Percentiles rank a stretch among this genome's conserved stretches.
These are phyloP conservation scores for Trypoxylon attenuatum DNA, from an alignment of 2,888 invertebrate species.

Conservation along the genomic window DNA sequence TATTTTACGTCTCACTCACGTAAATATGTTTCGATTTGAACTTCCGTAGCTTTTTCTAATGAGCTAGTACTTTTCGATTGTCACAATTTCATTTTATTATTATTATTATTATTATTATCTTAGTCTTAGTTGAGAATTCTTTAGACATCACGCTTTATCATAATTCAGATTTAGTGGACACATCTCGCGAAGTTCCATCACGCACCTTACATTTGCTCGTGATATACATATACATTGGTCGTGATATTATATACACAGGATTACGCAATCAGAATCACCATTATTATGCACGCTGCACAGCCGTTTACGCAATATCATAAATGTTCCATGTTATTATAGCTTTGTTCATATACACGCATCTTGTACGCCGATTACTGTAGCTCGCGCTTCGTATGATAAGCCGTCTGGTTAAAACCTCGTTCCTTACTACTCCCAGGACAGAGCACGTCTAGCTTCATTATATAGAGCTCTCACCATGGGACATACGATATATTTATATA, in stretches of 20 bases:
- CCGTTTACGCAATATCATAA: slow-evolving; percentile 72
- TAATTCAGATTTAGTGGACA: slow-evolving; percentile 29
- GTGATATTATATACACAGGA: too few relatives aligned
- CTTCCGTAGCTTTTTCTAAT: not conserved
- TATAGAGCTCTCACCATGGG: slow-evolving; percentile 59
- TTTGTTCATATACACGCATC: slow-evolving; percentile 66
- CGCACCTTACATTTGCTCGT: slow-evolving; percentile 59
- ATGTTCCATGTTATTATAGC: slow-evolving; percentile 72
- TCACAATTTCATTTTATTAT: not conserved
- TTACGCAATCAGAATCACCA: slow-evolving; percentile 57
- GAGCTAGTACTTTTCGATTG: not conserved
- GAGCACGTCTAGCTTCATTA: slow-evolving; percentile 36
- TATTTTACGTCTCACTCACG: not conserved
- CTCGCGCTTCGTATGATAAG: slow-evolving; percentile 61
- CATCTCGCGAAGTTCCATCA: slow-evolving; percentile 53
- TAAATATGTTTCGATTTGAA: slow-evolving; percentile 5
- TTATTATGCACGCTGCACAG: slow-evolving; percentile 73
- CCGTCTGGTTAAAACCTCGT: slow-evolving; percentile 33
- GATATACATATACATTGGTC: slow-evolving; percentile 55
- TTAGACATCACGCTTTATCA: not conserved
- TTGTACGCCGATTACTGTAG: slow-evolving; percentile 62
- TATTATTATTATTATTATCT: too few relatives aligned
- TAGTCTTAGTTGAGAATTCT: not conserved
- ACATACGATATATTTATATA: too few relatives aligned
- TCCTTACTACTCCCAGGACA: slow-evolving; percentile 32